phyloP scores from a whole-genome alignment of 2,113 vertebrate genomes.

The Gambusia affinis region DNA sequence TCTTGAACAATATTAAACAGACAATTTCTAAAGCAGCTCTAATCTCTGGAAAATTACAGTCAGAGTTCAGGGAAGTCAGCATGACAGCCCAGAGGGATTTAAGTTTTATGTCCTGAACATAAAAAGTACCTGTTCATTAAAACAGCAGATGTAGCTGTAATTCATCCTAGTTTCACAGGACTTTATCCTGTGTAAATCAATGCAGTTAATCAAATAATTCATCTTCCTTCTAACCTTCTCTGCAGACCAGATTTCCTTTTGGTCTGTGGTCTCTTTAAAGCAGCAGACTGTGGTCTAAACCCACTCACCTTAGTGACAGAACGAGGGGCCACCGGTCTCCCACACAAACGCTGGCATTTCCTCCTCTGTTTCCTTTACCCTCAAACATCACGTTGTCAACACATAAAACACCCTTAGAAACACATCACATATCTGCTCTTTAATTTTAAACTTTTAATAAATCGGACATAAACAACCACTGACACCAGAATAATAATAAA shows the following conservation, averaged over 20 bases:
- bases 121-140: slow-evolving; percentile 5
- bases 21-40: slow-evolving; percentile 41
- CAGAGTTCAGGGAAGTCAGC: slow-evolving; percentile 38
- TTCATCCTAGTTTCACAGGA: not conserved
- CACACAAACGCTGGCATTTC: slow-evolving; percentile 64
- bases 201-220: not conserved
- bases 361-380: slow-evolving; percentile 61
- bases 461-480: slow-evolving; percentile 10
- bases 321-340: slow-evolving; percentile 56
- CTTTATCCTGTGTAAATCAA: slow-evolving; percentile 1
- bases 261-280: slow-evolving; percentile 52
- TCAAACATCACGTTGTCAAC: slow-evolving; percentile 50
- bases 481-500: not conserved
- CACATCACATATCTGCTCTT: slow-evolving; percentile 32
- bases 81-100: slow-evolving; percentile 22
- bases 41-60: slow-evolving; percentile 49
- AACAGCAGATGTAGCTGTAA: slow-evolving; percentile 2
- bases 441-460: slow-evolving; percentile 12
- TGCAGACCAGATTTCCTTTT: slow-evolving; percentile 1
- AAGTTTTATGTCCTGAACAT: slow-evolving; percentile 23
- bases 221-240: slow-evolving; percentile 8
- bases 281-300: slow-evolving; percentile 61
- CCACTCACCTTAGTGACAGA: slow-evolving; percentile 62
- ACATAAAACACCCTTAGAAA: slow-evolving; percentile 58
- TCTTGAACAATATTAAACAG: slow-evolving; percentile 25